Evolutionary conservation across 2,888 invertebrate species (phyloP), one percentile per base, ranked within the genome.

Genomic region (Calephelis perditalis): DNA sequence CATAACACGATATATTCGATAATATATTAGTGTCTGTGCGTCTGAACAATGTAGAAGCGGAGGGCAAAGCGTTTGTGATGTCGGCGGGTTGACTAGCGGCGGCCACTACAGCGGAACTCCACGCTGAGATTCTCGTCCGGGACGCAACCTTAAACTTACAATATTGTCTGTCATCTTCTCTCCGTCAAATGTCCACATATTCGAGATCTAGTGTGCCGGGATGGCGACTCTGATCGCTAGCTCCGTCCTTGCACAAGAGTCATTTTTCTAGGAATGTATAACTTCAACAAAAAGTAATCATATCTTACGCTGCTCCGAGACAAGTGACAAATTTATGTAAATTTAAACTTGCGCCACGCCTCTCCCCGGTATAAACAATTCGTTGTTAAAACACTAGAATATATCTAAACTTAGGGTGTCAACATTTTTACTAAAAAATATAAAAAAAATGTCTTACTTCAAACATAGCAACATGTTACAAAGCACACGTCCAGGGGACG

Each of bases 41-140:
- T 40, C 40, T 40, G 40, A 40, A 40, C 40, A 40, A 4, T 40
- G 40, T 40, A 46, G 40, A 35, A 36, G 47, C 46, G 47, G 58
- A 44, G 52, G 56, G 49, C 40, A 40, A 9, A 40, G 37, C 68
- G 69, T 68, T 75, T 85, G 87, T 86, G 87, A 86, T 86, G 88
- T 67, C 75, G 86, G 84, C 86, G 82, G 78, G 79, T 77, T 86
- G 88, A 88, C 88, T 88, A 88, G 88, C 82, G 78, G 74, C 76
- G 75, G 86, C 80, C 86, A 81, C 75, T 70, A 80, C 81, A 77
- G 77, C 71, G 82, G 82, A 81, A 59, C 55, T 40, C 70, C 73
- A 62, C 71, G 63, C 66, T 73, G 82, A 84, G 81, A 83, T 79
- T 84, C 79, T 77, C 64, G 63, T 77, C 82, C 68, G 70, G 74